A percentile compares a stretch with the other conserved stretches of the same genome.
Evolutionary conservation across 1,140 invertebrate species (phyloP).

Genomic region (Orchestia grillus): DNA sequence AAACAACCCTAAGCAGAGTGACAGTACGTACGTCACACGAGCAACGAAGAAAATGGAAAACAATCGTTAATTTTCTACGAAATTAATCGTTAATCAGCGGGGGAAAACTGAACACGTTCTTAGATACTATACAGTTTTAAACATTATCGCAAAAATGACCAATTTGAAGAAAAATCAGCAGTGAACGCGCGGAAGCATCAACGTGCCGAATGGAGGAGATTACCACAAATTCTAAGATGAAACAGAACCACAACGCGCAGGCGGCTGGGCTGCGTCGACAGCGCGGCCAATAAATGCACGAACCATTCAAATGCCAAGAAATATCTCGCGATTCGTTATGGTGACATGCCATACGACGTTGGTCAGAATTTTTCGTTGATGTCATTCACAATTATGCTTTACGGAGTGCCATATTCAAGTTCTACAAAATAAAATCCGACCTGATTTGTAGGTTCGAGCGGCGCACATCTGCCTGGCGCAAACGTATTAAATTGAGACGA

Average conservation of each 20-base stretch:
- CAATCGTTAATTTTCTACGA: not conserved
- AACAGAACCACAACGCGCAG: not conserved
- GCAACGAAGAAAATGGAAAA: not conserved
- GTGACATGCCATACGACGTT: not conserved
- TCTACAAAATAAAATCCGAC: not conserved
- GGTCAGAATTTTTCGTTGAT: not conserved
- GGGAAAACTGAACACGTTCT: not conserved
- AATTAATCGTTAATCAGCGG: not conserved
- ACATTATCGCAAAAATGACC: not conserved
- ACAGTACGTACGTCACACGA: not conserved
- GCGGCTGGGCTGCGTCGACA: not conserved
- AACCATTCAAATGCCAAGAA: not conserved
- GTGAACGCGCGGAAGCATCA: not conserved
- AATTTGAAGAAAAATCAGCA: too few species aligned
- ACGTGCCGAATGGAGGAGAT: not conserved
- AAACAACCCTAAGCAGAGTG: not conserved
- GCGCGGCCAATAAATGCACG: not conserved
- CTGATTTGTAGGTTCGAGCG: not conserved
- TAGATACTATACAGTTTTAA: not conserved
- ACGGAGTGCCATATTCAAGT: not conserved
- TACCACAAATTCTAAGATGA: not conserved
- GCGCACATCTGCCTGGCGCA: not conserved
- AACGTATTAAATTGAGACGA: not conserved
- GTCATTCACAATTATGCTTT: not conserved
- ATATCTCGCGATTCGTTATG: not conserved